Evolutionary conservation across 2,113 vertebrate species (phyloP).

Genomic region (Clinocottus analis): DNA sequence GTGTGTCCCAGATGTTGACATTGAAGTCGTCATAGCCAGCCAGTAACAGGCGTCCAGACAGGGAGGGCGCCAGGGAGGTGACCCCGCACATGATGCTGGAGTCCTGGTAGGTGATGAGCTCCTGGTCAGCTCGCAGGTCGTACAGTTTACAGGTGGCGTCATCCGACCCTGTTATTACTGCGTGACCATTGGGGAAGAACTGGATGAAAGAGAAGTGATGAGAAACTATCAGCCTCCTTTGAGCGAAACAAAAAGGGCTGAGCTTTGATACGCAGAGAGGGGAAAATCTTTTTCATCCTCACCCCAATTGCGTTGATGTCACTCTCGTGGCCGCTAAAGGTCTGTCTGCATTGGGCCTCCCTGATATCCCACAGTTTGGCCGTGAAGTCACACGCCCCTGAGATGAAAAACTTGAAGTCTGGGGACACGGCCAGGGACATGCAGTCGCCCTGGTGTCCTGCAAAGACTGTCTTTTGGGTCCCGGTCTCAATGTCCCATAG

Average conservation of each 20-base stretch:
- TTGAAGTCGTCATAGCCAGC: constrained; percentile 98
- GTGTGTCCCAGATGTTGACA: constrained; percentile 96
- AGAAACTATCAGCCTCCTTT: neutral
- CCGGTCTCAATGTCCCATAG: constrained; percentile 99
- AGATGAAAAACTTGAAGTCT: constrained; percentile 94
- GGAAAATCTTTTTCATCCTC: constrained; percentile 45
- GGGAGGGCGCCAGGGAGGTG: constrained; percentile 93
- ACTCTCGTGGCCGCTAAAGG: constrained; percentile 94
- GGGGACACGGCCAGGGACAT: constrained; percentile 96
- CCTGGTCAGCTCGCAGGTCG: constrained; percentile 96
- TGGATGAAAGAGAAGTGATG: constrained; percentile 61
- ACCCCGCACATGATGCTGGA: constrained; percentile 95
- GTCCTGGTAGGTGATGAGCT: constrained; percentile 91
- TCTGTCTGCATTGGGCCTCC: constrained; percentile 92
- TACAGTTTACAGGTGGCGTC: constrained; percentile 94
- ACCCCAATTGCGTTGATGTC: constrained; percentile 97
- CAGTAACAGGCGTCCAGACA: constrained; percentile 91
- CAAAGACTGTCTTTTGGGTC: constrained; percentile 91
- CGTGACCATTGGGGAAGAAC: constrained; percentile 97
- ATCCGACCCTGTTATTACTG: constrained; percentile 95
- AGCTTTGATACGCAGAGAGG: neutral
- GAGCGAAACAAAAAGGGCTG: neutral
- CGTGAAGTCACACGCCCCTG: constrained; percentile 95
- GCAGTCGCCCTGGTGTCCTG: constrained; percentile 95
- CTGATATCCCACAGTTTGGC: constrained; percentile 98